A percentile compares a stretch with the other conserved stretches of the same genome.
phyloP scores from a whole-genome alignment of 1,140 invertebrate species.

The Watersipora subatra region DNA sequence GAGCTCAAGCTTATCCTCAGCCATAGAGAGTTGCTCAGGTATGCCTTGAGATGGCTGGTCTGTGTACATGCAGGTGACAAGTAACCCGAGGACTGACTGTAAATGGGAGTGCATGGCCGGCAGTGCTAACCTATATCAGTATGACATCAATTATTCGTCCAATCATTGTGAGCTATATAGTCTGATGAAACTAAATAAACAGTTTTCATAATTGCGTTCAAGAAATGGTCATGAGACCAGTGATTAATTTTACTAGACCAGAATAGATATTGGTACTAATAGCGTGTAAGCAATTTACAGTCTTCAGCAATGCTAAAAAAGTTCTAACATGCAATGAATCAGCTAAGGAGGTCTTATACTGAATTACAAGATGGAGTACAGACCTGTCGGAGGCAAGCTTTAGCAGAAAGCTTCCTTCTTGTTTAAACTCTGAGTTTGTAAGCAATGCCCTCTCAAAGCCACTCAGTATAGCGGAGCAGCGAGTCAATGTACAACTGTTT shows the following conservation, averaged over 20 bases:
- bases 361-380: too few species aligned
- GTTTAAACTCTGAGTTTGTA: neutral
- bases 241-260: too few species aligned
- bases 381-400: neutral
- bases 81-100: slow-evolving; percentile 56
- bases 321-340: too few species aligned
- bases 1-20: slow-evolving; percentile 52
- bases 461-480: neutral
- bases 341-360: too few species aligned
- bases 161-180: too few species aligned
- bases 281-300: too few species aligned
- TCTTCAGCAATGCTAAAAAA: too few species aligned
- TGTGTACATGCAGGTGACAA: slow-evolving; percentile 67
- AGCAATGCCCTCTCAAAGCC: neutral
- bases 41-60: slow-evolving; percentile 22
- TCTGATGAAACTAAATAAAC: too few species aligned
- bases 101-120: slow-evolving; percentile 51
- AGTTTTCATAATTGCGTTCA: too few species aligned
- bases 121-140: slow-evolving; percentile 52
- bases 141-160: too few species aligned
- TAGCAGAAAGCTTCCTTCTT: neutral
- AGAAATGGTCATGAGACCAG: too few species aligned
- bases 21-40: neutral
- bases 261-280: too few species aligned
- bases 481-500: neutral